Evolutionary conservation across 2,113 vertebrate species (phyloP), one percentile per base, ranked within the genome.

Genomic region (Pipra filicauda): DNA sequence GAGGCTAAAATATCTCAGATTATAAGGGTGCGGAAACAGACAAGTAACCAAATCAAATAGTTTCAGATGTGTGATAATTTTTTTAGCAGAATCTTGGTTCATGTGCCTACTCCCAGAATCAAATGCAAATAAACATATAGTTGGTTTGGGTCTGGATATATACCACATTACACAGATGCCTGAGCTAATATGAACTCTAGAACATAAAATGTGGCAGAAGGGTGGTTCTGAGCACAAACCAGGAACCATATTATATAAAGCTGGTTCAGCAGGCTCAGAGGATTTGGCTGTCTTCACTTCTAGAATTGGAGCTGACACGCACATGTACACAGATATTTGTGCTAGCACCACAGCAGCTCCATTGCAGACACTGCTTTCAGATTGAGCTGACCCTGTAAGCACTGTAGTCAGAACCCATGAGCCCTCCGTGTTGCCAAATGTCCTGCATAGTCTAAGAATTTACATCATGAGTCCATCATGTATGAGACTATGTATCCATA

Each of bases 261-360:
- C 54, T 80, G 64, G 71, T 95, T 94, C 54, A 90, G n/a, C 92
- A 91, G 54, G 62, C 41, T n/a, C n/a, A 54, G 28, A 57, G 54
- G 44, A 58, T 79, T 82, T 88, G 44, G 12, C n/a, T 44, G 18
- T 54, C 54, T 85, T 85, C 14, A 15, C 10, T 88, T 57, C 37
- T 70, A 82, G 27, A 93, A 18, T 39, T 65, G 62, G 39, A 81
- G 52, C 52, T 71, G 52, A 27, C 80, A 46, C 46, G 70, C 72
- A 30, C 67, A 16, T 8, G 15, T 41, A 14, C 22, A 27, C 5
- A 8, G 54, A 3, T 49, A 33, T 9, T 80, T 79, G 37, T 61
- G 24, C 27, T 48, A n/a, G 48, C 28, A 17, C 37, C 0, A 2
- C 52, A 91, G 57, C 71, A 75, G 3, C 31, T 72, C 39, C 13